Evolutionary conservation across 1,140 invertebrate genomes (phyloP), one percentile per base, ranked within the genome.

Genomic region (Drosophila pruinosa): DNA sequence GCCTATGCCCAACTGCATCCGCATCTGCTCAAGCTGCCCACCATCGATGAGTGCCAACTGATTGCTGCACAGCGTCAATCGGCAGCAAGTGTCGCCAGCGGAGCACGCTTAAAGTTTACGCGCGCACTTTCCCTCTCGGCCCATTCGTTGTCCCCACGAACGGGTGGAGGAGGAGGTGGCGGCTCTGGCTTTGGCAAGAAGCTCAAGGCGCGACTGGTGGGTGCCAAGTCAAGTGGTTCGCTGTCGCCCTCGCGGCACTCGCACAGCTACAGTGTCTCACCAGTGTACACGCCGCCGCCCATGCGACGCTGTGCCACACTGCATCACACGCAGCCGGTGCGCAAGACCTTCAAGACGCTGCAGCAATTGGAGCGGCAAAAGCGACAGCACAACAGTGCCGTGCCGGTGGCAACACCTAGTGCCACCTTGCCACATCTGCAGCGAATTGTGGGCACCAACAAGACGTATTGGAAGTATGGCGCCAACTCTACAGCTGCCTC

Each of bases 391-490:
- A 38, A 19, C 3, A 45, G 15, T 17, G 38, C 71, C 34, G n/a
- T 41, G 19, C 10, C 59, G n/a, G 24, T 52, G 19, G 4, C 28
- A 1, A 43, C 69, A 17, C 38, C n/a, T n/a, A n/a, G n/a, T n/a
- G 5, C 0, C 26, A 38, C 6, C 7, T 21, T 36, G 12, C 56
- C 61, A 14, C 77, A 85, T 5, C 28, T 90, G 19, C 89, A 89
- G 14, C 56, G 89, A 34, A 76, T 89, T 28, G 43, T 69, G 7
- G 89, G 89, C 14, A 89, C 81, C 3, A 89, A 89, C 12, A 90
- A 90, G 19, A 89, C 89, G 19, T 89, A 72, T 31, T 90, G 83
- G 85, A 90, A 90, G 45, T 90, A 90, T 43, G 89, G 89, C 41
- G 76, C 71, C 22, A 90, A 90, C 26, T 90, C 89, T 2, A 90